Evolutionary conservation across 1,140 invertebrate genomes (phyloP).

Genomic region (Nasonia giraulti): DNA sequence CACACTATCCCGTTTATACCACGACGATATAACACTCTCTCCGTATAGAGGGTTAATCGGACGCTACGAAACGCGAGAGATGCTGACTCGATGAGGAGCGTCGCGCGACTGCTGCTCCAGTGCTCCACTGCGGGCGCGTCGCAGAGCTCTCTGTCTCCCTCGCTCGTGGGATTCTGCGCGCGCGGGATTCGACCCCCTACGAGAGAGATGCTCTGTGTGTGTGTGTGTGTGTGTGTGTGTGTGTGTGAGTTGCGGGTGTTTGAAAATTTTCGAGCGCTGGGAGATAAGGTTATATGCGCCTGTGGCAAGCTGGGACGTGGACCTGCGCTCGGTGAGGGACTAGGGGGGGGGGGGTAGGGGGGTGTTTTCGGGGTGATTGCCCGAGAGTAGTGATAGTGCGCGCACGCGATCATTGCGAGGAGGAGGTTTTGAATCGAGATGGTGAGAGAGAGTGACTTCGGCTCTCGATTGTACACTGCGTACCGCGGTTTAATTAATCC

Average conservation of each 20-base stretch:
- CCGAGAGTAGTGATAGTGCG: background rate
- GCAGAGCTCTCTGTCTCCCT: background rate
- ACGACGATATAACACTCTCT: too few species aligned
- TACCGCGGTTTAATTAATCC: too few species aligned
- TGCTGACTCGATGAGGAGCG: constrained; percentile 29
- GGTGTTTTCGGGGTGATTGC: background rate
- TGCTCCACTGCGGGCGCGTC: constrained; percentile 46
- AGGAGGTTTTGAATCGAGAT: too few species aligned
- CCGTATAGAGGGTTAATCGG: too few species aligned
- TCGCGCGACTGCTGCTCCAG: constrained; percentile 46
- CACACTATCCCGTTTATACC: too few species aligned
- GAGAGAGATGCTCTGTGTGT: background rate
- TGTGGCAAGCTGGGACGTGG: background rate
- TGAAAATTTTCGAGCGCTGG: background rate
- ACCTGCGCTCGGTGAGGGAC: background rate
- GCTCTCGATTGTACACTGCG: too few species aligned
- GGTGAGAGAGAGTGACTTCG: too few species aligned
- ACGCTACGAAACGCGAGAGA: too few species aligned
- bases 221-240: too few species aligned
- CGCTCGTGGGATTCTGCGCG: constrained; percentile 1
- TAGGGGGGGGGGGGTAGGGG: too few species aligned
- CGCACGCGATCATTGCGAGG: too few species aligned
- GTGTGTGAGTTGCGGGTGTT: background rate
- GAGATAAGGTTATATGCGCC: background rate
- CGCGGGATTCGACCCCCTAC: background rate